Evolutionary conservation across 2,113 vertebrate species (phyloP), one percentile per base, ranked within the genome.

Genomic region (Podocnemis expansa): DNA sequence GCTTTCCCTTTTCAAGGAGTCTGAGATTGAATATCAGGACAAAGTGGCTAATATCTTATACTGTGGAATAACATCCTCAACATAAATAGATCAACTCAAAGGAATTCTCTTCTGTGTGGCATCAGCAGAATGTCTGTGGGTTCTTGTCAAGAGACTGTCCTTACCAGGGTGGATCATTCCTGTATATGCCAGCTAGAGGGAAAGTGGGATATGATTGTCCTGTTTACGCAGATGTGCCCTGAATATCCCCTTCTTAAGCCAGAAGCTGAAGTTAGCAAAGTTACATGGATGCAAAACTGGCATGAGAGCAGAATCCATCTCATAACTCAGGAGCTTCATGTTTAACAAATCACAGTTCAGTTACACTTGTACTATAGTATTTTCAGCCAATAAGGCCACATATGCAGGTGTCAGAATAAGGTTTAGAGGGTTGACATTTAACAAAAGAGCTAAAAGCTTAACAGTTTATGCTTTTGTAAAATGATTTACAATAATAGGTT

Each of bases 401-500:
- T 73, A 21, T 56, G 52, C n/a, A 19, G 76, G 7, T 92, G 24
- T 67, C 67, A 63, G 31, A 55, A n/a, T 47, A 21, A 55, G 27
- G 8, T 89, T 95, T 91, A 31, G 82, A 45, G n/a, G 63, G 60
- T 79, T 94, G 87, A 90, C 75, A 25, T n/a, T 85, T 85, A 85
- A 85, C 88, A 95, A 89, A 1, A 1, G 88, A 27, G 80, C 6
- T 70, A n/a, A 93, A 82, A 29, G 49, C 56, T 82, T 91, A 41
- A 47, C 79, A 75, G 76, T 87, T 91, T 21, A 67, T 60, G n/a
- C 55, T 86, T 96, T 97, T 85, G 2, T 80, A 87, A 92, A 91
- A 27, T 84, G 70, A 79, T 13, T 89, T 94, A 73, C 21, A 2
- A 9, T 78, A n/a, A 38, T 82, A 56, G 9, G 5, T 78, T 93